A percentile compares a stretch with the other conserved stretches of the same genome.
Conservation (phyloP, 1,140 invertebrate genomes). For the Nephotettix cincticeps region DNA sequence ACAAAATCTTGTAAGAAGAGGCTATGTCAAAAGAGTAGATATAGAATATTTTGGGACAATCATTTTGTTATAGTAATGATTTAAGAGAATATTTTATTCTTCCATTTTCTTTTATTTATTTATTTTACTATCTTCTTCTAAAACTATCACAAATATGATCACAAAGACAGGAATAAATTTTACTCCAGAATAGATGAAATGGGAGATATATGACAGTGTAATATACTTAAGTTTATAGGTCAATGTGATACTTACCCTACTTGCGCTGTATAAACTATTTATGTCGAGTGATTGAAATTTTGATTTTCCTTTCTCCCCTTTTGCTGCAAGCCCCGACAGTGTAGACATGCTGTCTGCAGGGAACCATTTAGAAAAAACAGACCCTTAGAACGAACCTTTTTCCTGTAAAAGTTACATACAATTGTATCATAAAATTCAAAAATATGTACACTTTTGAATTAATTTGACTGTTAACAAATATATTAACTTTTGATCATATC, state of each 20-base stretch:
- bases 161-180: no score
- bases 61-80: no score
- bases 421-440: conserved; percentile 4
- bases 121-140: neutral
- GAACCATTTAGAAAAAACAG: conserved; percentile 78
- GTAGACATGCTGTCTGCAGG: conserved; percentile 86
- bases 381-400: conserved; percentile 79
- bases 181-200: neutral
- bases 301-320: conserved; percentile 92
- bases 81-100: no score
- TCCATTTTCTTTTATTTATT: neutral
- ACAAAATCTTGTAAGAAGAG: no score
- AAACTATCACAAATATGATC: no score
- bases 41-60: no score
- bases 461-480: no score
- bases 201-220: neutral
- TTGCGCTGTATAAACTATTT: conserved; percentile 92
- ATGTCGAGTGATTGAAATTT: conserved; percentile 96
- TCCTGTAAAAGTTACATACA: conserved; percentile 49
- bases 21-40: no score
- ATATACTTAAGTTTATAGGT: no score
- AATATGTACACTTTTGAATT: no score
- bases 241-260: conserved; percentile 59
- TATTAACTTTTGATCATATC: no score
- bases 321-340: conserved; percentile 74